Evolutionary conservation across 1,140 invertebrate genomes (phyloP).

Genomic region (Listronotus oregonensis): DNA sequence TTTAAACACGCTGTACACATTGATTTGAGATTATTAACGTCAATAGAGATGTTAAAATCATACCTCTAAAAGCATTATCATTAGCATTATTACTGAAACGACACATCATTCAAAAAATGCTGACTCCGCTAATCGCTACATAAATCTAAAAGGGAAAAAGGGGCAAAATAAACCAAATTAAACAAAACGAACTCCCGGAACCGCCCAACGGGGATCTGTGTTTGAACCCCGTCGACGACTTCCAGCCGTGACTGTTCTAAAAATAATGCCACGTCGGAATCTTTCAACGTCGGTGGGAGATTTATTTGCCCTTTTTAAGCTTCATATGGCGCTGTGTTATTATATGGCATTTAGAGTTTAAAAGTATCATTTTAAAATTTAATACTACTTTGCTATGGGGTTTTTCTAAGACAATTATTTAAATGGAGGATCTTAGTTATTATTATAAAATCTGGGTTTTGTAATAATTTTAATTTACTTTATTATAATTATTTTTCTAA

Average conservation of each 20-base stretch:
- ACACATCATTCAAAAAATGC: slow-evolving; percentile 18
- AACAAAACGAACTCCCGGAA: slow-evolving; percentile 18
- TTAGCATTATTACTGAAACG: slow-evolving; percentile 10
- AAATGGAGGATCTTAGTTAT: no score
- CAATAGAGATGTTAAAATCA: background rate
- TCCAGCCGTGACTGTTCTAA: slow-evolving; percentile 8
- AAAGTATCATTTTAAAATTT: background rate
- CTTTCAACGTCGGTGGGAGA: slow-evolving; percentile 9
- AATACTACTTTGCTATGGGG: background rate
- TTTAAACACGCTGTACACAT: no score
- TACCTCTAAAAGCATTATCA: background rate
- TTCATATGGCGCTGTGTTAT: no score
- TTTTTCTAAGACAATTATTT: no score
- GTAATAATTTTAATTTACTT: no score
- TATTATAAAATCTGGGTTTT: no score
- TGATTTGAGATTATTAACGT: background rate
- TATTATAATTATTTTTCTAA: no score
- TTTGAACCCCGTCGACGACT: slow-evolving; percentile 9
- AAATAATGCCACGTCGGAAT: slow-evolving; percentile 5
- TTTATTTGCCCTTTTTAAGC: slow-evolving; percentile 7
- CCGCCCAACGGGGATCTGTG: slow-evolving; percentile 18
- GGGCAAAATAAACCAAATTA: slow-evolving; percentile 17
- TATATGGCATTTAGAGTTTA: background rate
- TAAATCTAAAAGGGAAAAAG: slow-evolving; percentile 13
- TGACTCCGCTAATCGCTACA: slow-evolving; percentile 14